Base-by-base conservation (phyloP, 2,888 invertebrate species). In the Drosophila paucipuncta region DNA sequence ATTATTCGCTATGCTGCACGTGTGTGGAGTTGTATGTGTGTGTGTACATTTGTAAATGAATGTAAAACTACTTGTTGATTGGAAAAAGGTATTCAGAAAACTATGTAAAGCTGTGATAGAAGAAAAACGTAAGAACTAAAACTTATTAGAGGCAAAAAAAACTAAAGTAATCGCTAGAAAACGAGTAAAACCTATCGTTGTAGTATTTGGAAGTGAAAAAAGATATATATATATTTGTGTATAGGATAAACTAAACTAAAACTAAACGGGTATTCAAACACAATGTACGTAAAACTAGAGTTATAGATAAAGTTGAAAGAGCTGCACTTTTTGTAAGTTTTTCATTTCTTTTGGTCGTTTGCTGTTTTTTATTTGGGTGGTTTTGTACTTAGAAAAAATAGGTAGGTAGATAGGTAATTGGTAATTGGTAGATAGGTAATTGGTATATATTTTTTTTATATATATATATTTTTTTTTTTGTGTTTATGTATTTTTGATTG, bases 221-320 rank as follows among this genome's bases (percentile, higher is more conserved):
- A 52, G 22, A 22, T 22, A 59, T n/a, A 59, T 33, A 59, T 49
- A 64, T 58, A 54, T 68, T 6, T 31, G 25, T 49, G 28, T 58
- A 33, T 7, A 55, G 55, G 53, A 61, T 39, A 64, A 78, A 77
- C 75, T 72, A 72, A 75, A 78, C 72, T 78, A 76, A 55, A 78
- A 76, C 78, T 78, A 76, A 78, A 76, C 39, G 54, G 62, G 60
- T n/a, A n/a, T 35, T 47, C 2, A 28, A 61, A 58, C 61, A n/a
- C n/a, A 71, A 61, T 60, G 63, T 73, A 73, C 55, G 64, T 52
- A 54, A 66, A 69, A 79, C 78, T 76, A 78, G 78, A 64, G 50
- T 30, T 69, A 50, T 54, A 65, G 69, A 55, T 37, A 57, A 49
- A 62, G 60, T 47, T n/a, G 31, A 39, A 64, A 64, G 55, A 75